phyloP scores from a whole-genome alignment of 2,888 invertebrate genomes.

The Odontocerum albicorne region DNA sequence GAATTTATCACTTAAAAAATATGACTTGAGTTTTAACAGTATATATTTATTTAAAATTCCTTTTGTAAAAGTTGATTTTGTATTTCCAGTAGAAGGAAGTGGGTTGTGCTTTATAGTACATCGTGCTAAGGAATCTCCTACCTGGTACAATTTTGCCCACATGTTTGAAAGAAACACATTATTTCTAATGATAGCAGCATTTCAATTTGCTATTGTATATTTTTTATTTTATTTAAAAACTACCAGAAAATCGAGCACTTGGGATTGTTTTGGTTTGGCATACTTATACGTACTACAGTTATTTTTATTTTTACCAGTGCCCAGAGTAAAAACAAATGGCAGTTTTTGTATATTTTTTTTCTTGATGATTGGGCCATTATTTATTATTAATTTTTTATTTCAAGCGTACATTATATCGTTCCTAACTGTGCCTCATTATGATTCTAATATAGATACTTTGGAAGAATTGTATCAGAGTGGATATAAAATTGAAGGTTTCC shows the following conservation, averaged over 20 bases:
- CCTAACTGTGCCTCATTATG: conserved; percentile 49
- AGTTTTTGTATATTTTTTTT: conserved; percentile 48
- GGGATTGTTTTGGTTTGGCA: conserved; percentile 5
- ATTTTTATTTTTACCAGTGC: conserved; percentile 23
- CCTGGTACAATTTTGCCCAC: background rate
- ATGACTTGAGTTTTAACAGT: conserved; percentile 13
- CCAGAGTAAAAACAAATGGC: conserved; percentile 36
- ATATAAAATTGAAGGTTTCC: conserved; percentile 49
- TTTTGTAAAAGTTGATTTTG: conserved; percentile 17
- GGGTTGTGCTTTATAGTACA: conserved; percentile 32
- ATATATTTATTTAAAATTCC: conserved; percentile 22
- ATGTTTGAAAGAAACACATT: background rate
- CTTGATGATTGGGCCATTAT: conserved; percentile 50
- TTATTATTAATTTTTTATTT: conserved; percentile 48
- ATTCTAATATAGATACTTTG: conserved; percentile 51
- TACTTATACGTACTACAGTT: conserved; percentile 17
- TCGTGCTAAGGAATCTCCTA: conserved; percentile 1
- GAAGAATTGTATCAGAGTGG: conserved; percentile 50
- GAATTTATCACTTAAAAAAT: conserved; percentile 29
- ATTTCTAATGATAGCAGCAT: conserved; percentile 2
- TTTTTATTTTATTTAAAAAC: conserved; percentile 8
- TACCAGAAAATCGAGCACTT: conserved; percentile 2
- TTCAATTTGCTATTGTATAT: conserved; percentile 2
- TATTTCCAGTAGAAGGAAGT: conserved; percentile 28
- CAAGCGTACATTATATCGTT: conserved; percentile 53